Base-by-base conservation (phyloP, 2,888 invertebrate species). In the Ryuthela nishihirai region DNA sequence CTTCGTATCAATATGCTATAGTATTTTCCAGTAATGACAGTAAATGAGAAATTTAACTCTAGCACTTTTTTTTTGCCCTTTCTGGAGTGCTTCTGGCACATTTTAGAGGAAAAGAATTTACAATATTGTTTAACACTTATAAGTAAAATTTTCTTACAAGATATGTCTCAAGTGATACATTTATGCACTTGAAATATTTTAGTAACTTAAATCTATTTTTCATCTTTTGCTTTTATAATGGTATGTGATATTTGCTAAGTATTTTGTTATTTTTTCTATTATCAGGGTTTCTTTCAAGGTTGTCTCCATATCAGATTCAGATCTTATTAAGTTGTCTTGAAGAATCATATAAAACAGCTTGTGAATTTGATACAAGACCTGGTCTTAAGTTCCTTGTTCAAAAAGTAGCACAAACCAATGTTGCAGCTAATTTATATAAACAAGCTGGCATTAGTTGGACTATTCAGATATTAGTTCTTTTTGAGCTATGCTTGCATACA, bases 371-470 rank as follows among this genome's bases (percentile, higher is more conserved):
- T 74, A 81, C 84, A 7, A 81, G 94, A 26, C 94, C 94, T 0
- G 94, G 94, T 0, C 77, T 95, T 18, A 95, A 95, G 74, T 94
- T 95, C 73, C 81, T 95, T 3, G 84, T 93, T 62, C 94, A 95
- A 74, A 94, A 94, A 78, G 91, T 92, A 0, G 80, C 90, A 64
- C 87, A 86, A 58, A 59, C 62, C 18, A 55, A 64, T 38, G 82
- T 86, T 68, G 88, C 90, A 4, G 90, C 92, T 1, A 92, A 91
- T 75, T 78, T 92, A n/a, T 92, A 91, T 72, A 87, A 60, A 59
- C 93, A 93, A 76, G 89, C 92, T 9, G 90, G 91, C 26, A 89
- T 91, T 0, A 87, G 92, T 0, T 91, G 92, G 85, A 85, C 92
- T 35, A 86, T 93, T 18, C 72, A 74, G 48, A 70, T 88, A 46